Conservation (phyloP, 2,888 invertebrate genomes). For the Cryptocephalus moraei region DNA sequence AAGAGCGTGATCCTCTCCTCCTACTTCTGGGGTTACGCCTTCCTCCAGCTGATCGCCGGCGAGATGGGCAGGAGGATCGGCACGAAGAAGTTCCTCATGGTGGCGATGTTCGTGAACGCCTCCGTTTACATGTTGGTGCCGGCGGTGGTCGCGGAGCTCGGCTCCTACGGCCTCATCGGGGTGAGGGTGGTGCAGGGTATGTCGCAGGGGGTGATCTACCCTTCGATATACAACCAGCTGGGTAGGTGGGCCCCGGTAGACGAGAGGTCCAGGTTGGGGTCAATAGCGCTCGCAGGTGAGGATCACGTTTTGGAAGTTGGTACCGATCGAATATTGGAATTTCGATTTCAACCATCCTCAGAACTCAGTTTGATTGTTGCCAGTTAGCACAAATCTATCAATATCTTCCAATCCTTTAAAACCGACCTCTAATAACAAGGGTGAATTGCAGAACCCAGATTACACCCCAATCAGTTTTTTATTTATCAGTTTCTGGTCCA, state of each 20-base stretch:
- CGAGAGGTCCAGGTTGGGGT: slow-evolving; percentile 59
- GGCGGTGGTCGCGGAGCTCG: slow-evolving; percentile 50
- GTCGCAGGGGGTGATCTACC: slow-evolving; percentile 62
- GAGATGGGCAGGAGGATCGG: slow-evolving; percentile 63
- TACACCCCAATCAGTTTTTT: too few species aligned
- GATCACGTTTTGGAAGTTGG: too few species aligned
- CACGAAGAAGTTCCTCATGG: slow-evolving; percentile 53
- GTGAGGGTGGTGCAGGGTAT: slow-evolving; percentile 64
- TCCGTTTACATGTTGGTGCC: slow-evolving; percentile 59
- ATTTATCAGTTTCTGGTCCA: too few species aligned
- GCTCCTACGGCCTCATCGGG: slow-evolving; percentile 49
- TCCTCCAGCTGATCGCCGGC: slow-evolving; percentile 63
- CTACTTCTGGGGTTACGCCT: slow-evolving; percentile 70
- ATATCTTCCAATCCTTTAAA: too few species aligned
- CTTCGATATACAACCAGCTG: slow-evolving; percentile 58
- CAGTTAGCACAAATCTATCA: too few species aligned
- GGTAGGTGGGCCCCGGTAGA: slow-evolving; percentile 64
- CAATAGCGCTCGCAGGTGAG: slow-evolving; percentile 50
- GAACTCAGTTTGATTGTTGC: too few species aligned
- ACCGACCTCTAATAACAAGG: too few species aligned
- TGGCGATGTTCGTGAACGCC: slow-evolving; percentile 48
- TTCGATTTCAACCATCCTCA: too few species aligned
- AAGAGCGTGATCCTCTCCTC: slow-evolving; percentile 53
- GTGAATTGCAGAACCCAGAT: too few species aligned
- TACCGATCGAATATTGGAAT: too few species aligned